Evolutionary conservation across 2,113 vertebrate species (phyloP).

Genomic region (Rhynchopsitta pachyrhyncha): DNA sequence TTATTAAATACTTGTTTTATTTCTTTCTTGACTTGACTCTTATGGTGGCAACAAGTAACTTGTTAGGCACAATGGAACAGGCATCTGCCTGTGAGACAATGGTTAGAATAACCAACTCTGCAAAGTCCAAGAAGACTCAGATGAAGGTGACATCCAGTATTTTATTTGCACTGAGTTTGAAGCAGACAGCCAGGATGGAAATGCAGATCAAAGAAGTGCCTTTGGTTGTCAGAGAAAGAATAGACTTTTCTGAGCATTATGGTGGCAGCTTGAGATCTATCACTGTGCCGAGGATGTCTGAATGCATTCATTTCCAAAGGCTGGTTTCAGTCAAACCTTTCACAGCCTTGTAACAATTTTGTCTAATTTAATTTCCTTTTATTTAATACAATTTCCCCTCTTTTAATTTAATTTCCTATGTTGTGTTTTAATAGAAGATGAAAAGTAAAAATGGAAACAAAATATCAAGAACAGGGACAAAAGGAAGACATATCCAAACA

Average conservation of each 20-base stretch:
- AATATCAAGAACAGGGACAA: not conserved
- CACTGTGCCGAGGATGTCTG: not conserved
- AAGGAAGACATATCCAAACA: not conserved
- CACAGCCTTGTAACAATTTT: constrained; percentile 50
- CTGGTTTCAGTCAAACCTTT: constrained; percentile 65
- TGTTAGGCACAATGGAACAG: not conserved
- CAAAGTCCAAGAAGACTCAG: not conserved
- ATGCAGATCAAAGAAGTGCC: not conserved
- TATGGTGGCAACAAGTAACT: not conserved
- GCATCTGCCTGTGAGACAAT: not conserved
- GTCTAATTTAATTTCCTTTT: constrained; percentile 69
- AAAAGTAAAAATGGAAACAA: constrained; percentile 52
- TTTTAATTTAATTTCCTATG: constrained; percentile 61
- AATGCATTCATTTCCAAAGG: constrained; percentile 32
- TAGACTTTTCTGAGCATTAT: not conserved
- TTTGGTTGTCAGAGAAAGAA: not conserved
- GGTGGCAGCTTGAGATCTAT: not conserved
- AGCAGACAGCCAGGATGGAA: not conserved
- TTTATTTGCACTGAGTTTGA: not conserved
- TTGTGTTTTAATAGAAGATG: constrained; percentile 58
- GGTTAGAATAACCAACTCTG: not conserved
- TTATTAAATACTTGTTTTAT: not conserved
- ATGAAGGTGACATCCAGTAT: not conserved
- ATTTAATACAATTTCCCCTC: constrained; percentile 50
- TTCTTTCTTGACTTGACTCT: not conserved